Conservation (phyloP, 1,140 invertebrate genomes). For the Gryon sp. region DNA sequence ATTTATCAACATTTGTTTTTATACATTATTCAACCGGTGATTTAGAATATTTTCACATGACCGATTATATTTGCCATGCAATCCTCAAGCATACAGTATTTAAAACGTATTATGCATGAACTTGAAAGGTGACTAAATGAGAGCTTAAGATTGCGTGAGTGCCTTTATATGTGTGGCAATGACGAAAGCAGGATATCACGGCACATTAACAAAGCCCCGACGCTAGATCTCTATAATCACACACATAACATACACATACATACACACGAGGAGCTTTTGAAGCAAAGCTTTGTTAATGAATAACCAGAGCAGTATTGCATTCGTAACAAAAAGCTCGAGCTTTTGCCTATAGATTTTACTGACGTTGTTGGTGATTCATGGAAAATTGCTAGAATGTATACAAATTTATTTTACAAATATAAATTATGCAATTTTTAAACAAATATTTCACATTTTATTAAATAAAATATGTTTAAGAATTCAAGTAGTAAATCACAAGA, state of each 20-base stretch:
- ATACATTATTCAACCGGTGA: too few relatives aligned
- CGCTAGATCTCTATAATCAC: constrained; percentile 16
- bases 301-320: constrained; percentile 26
- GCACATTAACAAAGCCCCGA: constrained; percentile 22
- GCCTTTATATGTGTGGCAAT: constrained; percentile 19
- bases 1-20: too few relatives aligned
- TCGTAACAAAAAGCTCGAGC: constrained; percentile 23
- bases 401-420: too few relatives aligned
- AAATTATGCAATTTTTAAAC: too few relatives aligned
- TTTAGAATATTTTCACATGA: background rate
- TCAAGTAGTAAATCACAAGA: too few relatives aligned
- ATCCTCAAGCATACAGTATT: too few relatives aligned
- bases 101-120: background rate
- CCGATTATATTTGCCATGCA: background rate
- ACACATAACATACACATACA: too few relatives aligned
- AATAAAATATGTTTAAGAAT: too few relatives aligned
- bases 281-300: constrained; percentile 43
- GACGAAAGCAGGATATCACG: constrained; percentile 16
- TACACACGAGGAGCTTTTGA: constrained; percentile 28
- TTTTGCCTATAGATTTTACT: too few relatives aligned
- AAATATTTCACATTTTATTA: too few relatives aligned
- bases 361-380: too few relatives aligned
- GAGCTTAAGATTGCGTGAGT: constrained; percentile 23
- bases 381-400: too few relatives aligned
- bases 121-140: constrained; percentile 22